phyloP scores from a whole-genome alignment of 2,113 vertebrate species.

The Caloenas nicobarica region DNA sequence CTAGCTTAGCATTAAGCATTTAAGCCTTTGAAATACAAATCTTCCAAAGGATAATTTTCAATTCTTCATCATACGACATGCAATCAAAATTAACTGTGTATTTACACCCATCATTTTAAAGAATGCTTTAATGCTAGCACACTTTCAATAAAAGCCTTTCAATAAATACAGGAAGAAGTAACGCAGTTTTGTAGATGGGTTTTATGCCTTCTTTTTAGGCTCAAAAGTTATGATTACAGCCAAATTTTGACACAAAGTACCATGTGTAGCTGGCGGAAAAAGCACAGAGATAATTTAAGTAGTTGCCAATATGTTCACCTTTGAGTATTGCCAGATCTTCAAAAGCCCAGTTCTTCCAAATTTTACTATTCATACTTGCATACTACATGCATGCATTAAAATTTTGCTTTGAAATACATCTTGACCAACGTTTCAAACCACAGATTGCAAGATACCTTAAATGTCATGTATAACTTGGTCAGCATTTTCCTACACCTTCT shows the following conservation, averaged over 20 bases:
- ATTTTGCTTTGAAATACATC: background rate
- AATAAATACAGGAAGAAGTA: background rate
- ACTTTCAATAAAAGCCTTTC: constrained; percentile 3
- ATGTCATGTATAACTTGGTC: background rate
- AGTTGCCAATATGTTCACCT: background rate
- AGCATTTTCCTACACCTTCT: background rate
- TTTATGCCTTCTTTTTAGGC: background rate
- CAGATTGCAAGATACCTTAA: background rate
- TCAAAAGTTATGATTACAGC: background rate
- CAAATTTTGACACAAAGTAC: constrained; percentile 5
- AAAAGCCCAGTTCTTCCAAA: background rate
- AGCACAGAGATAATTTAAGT: background rate
- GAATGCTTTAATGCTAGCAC: background rate
- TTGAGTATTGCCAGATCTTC: background rate
- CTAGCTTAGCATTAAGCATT: constrained; percentile 6
- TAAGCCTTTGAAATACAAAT: background rate
- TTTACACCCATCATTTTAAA: background rate
- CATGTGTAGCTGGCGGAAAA: background rate
- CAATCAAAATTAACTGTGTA: background rate
- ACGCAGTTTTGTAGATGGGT: background rate
- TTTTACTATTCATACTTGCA: background rate
- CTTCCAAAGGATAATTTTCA: background rate
- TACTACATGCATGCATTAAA: background rate
- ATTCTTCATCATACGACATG: background rate
- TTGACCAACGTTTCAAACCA: background rate